Base-by-base conservation (phyloP, 1,140 invertebrate genomes). In the Hydropsyche tenuis region DNA sequence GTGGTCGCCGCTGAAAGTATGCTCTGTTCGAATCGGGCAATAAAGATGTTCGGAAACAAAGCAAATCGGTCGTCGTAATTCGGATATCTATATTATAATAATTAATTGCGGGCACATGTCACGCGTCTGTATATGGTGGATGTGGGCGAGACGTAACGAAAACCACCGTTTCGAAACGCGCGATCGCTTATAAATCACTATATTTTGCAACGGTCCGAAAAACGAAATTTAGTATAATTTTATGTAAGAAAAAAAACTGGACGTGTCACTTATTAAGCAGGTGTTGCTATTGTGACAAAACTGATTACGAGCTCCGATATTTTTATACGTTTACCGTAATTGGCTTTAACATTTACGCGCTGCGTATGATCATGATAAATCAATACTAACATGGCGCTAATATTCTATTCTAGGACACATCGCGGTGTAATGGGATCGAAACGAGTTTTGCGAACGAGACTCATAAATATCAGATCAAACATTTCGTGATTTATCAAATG, bases 31-130 rank as follows among this genome's bases (percentile, higher is more conserved):
- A 20, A 53, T 2, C 16, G 30, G 9, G 30, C 30, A 4, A 37
- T 37, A 4, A 4, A 9, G 9, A 3, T 37, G 30, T 37, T 37
- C 30, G n/a, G n/a, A 37, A 37, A 37, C 30, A 37, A 37, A 53
- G 48, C 48, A 16, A 16, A 53, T 53, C 48, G 48, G 16, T 18
- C 20, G 20, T 53, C 20, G 48, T 18, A 53, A 53, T 53, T 20
- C 5, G 48, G 20, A 53, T 53, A 53, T 53, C 48, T 53, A 9
- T 53, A 53, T 53, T 60, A 14, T 27, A 27, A 60, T 60, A 60
- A 60, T 60, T 60, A 27, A 60, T 60, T 60, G 56, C 23, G 23
- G 56, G 23, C 56, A 60, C 56, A 60, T 60, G 56, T 27, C 20
- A 60, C 56, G 30, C 30, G 18, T 60, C 20, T 25, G 23, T n/a